phyloP scores from a whole-genome alignment of 2,113 vertebrate species.

The Mixornis gularis region DNA sequence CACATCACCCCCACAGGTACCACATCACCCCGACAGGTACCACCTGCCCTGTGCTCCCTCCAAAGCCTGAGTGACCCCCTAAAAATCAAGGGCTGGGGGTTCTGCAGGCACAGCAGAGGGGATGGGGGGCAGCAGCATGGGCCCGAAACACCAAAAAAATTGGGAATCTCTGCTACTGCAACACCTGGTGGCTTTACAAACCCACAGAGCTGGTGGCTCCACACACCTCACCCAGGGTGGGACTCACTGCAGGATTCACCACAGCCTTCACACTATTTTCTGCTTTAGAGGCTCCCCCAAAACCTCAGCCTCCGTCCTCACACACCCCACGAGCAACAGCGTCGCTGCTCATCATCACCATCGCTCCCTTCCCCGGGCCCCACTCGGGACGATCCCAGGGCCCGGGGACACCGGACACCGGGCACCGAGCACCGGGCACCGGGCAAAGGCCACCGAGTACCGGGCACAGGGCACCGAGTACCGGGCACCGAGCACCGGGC shows the following conservation, averaged over 20 bases:
- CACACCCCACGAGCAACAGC: neutral
- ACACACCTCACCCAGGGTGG: neutral
- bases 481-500: too few relatives aligned
- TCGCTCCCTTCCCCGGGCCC: neutral
- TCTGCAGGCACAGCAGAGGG: neutral
- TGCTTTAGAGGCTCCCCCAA: neutral
- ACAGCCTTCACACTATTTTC: accelerated
- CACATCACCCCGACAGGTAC: neutral
- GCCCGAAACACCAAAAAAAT: neutral
- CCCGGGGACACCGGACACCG: neutral
- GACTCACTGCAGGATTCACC: neutral
- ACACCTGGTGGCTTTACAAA: too few relatives aligned
- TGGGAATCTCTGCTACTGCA: neutral
- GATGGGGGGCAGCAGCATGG: accelerated
- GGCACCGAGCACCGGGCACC: too few relatives aligned
- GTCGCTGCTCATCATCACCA: too few relatives aligned
- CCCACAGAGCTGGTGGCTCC: accelerated
- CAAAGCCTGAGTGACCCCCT: accelerated
- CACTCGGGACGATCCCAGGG: neutral
- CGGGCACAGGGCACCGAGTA: too few relatives aligned
- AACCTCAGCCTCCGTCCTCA: neutral
- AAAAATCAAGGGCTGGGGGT: accelerated
- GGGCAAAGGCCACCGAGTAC: too few relatives aligned
- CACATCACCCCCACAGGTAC: neutral
- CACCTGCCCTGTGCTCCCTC: neutral